Percentiles rank a stretch among this genome's conserved stretches.
phyloP scores from a whole-genome alignment of 2,888 invertebrate species.

The Allolobophora icterica region DNA sequence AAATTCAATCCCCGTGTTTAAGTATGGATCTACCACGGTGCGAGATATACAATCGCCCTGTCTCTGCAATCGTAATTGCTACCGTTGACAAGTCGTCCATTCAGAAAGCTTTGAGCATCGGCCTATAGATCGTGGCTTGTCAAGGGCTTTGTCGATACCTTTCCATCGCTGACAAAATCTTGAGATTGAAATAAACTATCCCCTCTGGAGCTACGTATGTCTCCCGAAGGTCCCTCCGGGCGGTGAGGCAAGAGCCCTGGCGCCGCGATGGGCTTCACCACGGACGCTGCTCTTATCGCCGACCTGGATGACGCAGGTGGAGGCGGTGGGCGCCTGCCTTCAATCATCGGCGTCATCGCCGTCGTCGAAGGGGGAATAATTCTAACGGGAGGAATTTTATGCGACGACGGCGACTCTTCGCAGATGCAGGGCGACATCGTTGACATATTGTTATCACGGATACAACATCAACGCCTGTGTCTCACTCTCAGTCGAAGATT shows the following conservation, averaged over 20 bases:
- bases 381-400: neutral
- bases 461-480: too few species aligned
- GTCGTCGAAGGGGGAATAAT: neutral
- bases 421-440: neutral
- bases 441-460: neutral
- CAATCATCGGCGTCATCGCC: neutral
- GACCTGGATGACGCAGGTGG: neutral
- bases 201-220: neutral
- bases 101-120: neutral
- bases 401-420: neutral
- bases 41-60: neutral
- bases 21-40: neutral
- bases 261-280: neutral
- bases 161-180: too few species aligned
- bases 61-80: neutral
- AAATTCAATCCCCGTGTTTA: neutral
- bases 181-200: too few species aligned
- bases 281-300: slow-evolving; percentile 9
- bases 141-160: too few species aligned
- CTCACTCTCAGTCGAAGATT: too few species aligned
- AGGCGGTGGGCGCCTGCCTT: neutral
- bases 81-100: neutral
- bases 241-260: slow-evolving; percentile 8
- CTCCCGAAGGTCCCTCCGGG: neutral
- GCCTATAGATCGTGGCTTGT: neutral